Conservation (phyloP, 1,140 invertebrate species). For the Anastatus disparis region DNA sequence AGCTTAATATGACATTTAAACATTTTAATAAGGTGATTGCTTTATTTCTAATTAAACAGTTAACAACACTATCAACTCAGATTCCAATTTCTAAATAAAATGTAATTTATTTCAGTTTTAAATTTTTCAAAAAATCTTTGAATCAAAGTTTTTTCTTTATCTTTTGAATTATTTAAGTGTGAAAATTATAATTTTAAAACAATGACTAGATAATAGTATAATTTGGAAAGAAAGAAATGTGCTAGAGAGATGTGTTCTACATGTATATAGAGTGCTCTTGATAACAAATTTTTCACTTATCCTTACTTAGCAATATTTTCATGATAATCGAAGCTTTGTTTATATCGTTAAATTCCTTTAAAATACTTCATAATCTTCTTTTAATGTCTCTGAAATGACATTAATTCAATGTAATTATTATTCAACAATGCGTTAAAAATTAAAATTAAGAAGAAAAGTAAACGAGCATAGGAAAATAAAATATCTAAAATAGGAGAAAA, state of each 20-base stretch:
- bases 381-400: constrained; percentile 37
- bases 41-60: too few relatives aligned
- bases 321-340: constrained; percentile 4
- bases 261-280: not conserved
- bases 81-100: too few relatives aligned
- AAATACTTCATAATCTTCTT: constrained; percentile 11
- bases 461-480: too few relatives aligned
- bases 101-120: too few relatives aligned
- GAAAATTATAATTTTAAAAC: not conserved
- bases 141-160: not conserved
- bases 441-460: too few relatives aligned
- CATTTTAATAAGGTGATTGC: too few relatives aligned
- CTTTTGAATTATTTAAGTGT: not conserved
- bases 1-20: too few relatives aligned
- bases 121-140: too few relatives aligned
- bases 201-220: too few relatives aligned
- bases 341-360: constrained; percentile 21
- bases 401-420: constrained; percentile 1
- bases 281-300: not conserved
- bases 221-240: too few relatives aligned
- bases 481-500: not conserved
- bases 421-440: not conserved
- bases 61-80: too few relatives aligned
- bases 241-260: too few relatives aligned
- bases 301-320: constrained; percentile 12